Base-by-base conservation (phyloP, 2,888 invertebrate genomes). In the Creontiades dilutus region DNA sequence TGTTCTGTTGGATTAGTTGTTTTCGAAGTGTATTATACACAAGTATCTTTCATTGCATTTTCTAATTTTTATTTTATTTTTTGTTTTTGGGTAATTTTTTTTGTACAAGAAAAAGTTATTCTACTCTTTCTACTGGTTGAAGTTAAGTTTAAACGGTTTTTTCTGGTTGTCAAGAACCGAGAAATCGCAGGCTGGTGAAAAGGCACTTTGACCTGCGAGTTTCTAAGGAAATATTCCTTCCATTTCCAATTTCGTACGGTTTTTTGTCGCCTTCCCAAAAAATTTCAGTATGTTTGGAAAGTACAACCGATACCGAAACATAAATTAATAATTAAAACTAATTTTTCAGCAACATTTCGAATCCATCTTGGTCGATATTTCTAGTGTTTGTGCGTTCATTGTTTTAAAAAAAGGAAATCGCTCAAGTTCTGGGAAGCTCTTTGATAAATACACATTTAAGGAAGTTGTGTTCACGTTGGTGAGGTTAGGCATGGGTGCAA, bases 141-240 rank as follows among this genome's bases (percentile, higher is more conserved):
- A 48, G 57, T 48, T 84, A 52, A 16, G 4, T 27, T 19, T 82
- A n/a, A n/a, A n/a, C n/a, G n/a, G 19, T 55, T 55, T 19, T 47
- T 37, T 13, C 13, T 12, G 37, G n/a, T 37, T 75, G 68, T 85
- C 28, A 37, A 46, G n/a, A n/a, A 19, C 19, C 9, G 7, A 4
- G n/a, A n/a, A 19, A 27, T n/a, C 48, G 81, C 68, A 86, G 86
- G 86, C 86, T 47, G 86, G 86, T 75, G 86, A 86, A 28, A 86
- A 86, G 86, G 86, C 86, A 86, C 86, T 86, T 86, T 27, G 68
- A 46, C 86, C 86, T 68, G 86, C 68, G 27, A 23, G 4, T 19
- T n/a, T n/a, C n/a, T n/a, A n/a, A n/a, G n/a, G n/a, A n/a, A n/a
- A n/a, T n/a, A n/a, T n/a, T n/a, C n/a, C n/a, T n/a, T n/a, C n/a